Evolutionary conservation across 1,140 invertebrate genomes (phyloP), one percentile per base, ranked within the genome.

Genomic region (Caenorhabditis latens): DNA sequence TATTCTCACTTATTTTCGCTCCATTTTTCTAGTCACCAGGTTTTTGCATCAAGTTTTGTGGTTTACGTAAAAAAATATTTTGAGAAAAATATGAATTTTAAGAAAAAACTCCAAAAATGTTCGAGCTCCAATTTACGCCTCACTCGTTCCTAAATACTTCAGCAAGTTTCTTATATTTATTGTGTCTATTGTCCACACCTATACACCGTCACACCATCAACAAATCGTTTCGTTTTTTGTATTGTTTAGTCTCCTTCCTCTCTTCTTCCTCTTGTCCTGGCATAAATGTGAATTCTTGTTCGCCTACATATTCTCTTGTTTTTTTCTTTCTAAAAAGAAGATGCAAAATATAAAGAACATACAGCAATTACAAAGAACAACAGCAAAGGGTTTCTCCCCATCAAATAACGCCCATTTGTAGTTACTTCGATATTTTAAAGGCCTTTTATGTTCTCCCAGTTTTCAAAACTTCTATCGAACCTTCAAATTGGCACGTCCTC

Each of bases 171-270:
- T 21, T 32, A 21, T 63, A 8, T 7, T 48, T 63, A 8, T 7
- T 48, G n/a, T 79, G 13, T 8, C 19, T 50, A 79, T 50, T 50
- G n/a, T 50, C 46, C 46, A 79, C 46, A 79, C 43, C 40, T 61
- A n/a, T 43, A 71, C 19, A 43, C 65, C 65, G 42, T 71, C 65
- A 71, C 42, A 43, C 65, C 65, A 71, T 43, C 65, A 46, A 19
- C 65, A 79, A 79, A 11, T 79, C 71, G 43, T 79, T 79, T 79
- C 46, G 50, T 79, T 79, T 79, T 79, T 50, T 79, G 46, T 42
- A 79, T 50, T 50, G 71, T 79, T 79, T 79, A 50, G 71, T 50
- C 19, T 40, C 40, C 71, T 79, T n/a, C 46, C 14, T 13, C 13
- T 79, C 21, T 48, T 50, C 21, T 40, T 40, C 63, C 40, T 16